Base-by-base conservation (phyloP, 2,113 vertebrate genomes). In the Myrmecobius fasciatus region DNA sequence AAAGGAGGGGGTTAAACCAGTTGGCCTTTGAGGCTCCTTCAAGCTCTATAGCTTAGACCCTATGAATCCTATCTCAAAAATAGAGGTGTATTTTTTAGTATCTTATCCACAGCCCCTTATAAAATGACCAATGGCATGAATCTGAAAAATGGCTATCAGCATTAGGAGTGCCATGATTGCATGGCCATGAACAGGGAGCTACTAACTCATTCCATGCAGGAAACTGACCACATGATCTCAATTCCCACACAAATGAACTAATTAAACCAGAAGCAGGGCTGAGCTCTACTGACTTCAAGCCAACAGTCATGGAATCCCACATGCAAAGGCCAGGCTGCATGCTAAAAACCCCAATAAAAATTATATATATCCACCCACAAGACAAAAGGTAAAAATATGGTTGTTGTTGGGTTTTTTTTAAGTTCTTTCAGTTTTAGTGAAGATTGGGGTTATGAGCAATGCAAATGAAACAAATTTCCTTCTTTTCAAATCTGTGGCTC, bases 401-500 rank as follows among this genome's bases (percentile, higher is more conserved):
- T 43, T 52, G 49, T 51, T 51, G 49, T 48, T 48, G 3, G 49
- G 49, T 6, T 49, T 43, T 26, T 26, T 43, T 0, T 28, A 48
- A 83, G 43, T 83, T n/a, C n/a, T 83, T 83, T 83, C 67, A 83
- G 67, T 83, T 83, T 83, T 83, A 83, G n/a, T 43, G 67, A 67
- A 67, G 67, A 83, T 43, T 43, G 17, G 67, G 67, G 67, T 48
- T 20, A 14, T 48, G 20, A 91, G 48, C 9, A 1, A 91, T 20
- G 25, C 47, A 24, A 8, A 5, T 52, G 49, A 12, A 24, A n/a
- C 14, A 31, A 4, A 0, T 43, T 56, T 93, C 49, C 25, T 46
- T 52, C 95, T 93, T 25, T 83, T 83, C 67, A 83, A 83, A n/a
- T 24, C n/a, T 43, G n/a, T n/a, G 67, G 17, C 67, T 83, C 67